Evolutionary conservation across 2,888 invertebrate genomes (phyloP), one percentile per base, ranked within the genome.

Genomic region (Zele albiditarsus): DNA sequence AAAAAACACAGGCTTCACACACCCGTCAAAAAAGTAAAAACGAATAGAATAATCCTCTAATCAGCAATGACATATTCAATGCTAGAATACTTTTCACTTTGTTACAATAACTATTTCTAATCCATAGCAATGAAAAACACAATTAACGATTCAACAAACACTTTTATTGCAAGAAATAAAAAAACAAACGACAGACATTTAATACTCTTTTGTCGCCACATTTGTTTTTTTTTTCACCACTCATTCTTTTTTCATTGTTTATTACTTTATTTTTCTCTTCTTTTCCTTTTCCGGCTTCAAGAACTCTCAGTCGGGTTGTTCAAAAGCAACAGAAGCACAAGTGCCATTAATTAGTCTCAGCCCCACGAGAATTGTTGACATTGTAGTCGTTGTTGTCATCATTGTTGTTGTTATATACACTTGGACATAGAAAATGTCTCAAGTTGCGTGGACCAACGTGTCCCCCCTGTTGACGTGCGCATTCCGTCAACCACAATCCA

Each of bases 381-480:
- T 60, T 20, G 73, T 69, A 74, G 71, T 79, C 28, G n/a, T 74
- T 76, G 28, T 74, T 76, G 28, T 46, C 53, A 8, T 49, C 33
- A 57, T 84, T 78, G 27, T 60, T 42, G 16, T 80, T 42, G 42
- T 86, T 85, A 80, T 94, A 93, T 79, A 94, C 84, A 0, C 93
- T 92, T 0, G 94, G 94, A 76, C 94, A 94, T 74, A 93, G 89
- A 83, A 92, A 94, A 82, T 94, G 94, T n/a, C 92, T 89, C 20
- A 94, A 91, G 82, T 94, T 94, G 77, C 94, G 91, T 0, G 94
- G 94, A 91, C 94, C 94, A 58, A 94, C 91, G 85, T 92, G 87
- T 3, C 92, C 93, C 0, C 91, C 91, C 78, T 94, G 94, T 3
- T 91, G 89, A 73, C 90, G 90, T 71, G 91, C 90, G 71, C 87